Conservation (phyloP, 2,888 invertebrate genomes). For the Dioctria linearis region DNA sequence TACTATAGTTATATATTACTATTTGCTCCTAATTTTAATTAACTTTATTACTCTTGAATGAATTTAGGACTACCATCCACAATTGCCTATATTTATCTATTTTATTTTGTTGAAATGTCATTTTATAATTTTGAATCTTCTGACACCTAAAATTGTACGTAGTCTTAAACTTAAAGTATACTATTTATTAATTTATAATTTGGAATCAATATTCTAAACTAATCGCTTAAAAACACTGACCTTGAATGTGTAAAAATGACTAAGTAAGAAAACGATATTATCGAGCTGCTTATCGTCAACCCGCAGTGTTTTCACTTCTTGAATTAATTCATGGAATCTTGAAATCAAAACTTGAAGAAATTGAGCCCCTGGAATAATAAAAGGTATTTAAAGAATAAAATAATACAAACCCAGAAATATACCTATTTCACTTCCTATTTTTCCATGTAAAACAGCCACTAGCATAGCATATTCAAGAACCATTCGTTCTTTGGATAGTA, state of each 20-base stretch:
- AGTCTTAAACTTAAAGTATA: not conserved
- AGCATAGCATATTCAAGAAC: conserved; percentile 88
- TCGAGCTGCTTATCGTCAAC: conserved; percentile 86
- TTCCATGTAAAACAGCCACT: conserved; percentile 88
- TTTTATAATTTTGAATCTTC: too few relatives aligned
- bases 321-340: conserved; percentile 76
- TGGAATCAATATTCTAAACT: not conserved
- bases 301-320: conserved; percentile 70
- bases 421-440: conserved; percentile 93
- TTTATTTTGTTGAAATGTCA: too few relatives aligned
- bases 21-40: too few relatives aligned
- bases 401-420: conserved; percentile 61
- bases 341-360: conserved; percentile 84
- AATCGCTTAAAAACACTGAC: conserved; percentile 68
- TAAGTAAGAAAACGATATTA: conserved; percentile 83
- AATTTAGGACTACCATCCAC: too few relatives aligned
- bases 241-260: conserved; percentile 91
- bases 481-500: conserved; percentile 81
- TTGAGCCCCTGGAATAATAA: conserved; percentile 77
- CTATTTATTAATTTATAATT: conserved; percentile 33
- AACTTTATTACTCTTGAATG: too few relatives aligned
- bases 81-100: too few relatives aligned
- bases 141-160: too few relatives aligned
- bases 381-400: not conserved
- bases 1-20: too few relatives aligned